These are phyloP conservation scores for Zoanthus solanderi DNA, from an alignment of 92 coral and sea anemone genomes.

Conservation along the genomic window DNA sequence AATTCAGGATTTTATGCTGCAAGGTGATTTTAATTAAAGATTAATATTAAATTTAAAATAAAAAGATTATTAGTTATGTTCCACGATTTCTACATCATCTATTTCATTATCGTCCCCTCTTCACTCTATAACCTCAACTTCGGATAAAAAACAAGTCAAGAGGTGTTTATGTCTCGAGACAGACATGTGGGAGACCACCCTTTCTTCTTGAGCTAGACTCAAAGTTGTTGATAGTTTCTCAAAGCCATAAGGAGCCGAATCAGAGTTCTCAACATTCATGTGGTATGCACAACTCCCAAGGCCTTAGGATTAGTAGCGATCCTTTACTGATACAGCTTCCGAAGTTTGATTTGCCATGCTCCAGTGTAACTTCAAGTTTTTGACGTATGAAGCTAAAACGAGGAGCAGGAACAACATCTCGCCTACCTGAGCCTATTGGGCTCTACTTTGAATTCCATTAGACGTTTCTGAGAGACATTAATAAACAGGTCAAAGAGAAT, in stretches of 20 bases:
- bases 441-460: constrained; percentile 27
- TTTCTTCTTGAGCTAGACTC: constrained; percentile 40
- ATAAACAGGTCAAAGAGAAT: constrained; percentile 1
- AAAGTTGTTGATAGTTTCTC: constrained; percentile 23
- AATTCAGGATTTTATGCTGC: no score
- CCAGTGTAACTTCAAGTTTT: constrained; percentile 2
- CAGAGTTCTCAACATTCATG: constrained; percentile 26
- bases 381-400: constrained; percentile 1
- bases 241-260: constrained; percentile 13
- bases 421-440: constrained; percentile 28
- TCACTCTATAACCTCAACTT: no score
- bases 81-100: no score
- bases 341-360: constrained; percentile 18
- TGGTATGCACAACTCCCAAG: neutral
- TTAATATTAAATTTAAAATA: no score
- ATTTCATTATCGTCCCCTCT: no score
- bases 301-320: constrained; percentile 1
- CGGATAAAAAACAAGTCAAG: neutral
- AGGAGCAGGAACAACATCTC: constrained; percentile 27
- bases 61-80: no score
- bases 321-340: constrained; percentile 21
- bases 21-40: no score
- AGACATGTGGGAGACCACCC: constrained; percentile 25
- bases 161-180: constrained; percentile 22
- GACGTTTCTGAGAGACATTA: constrained; percentile 29